Base-by-base conservation (phyloP, 2,113 vertebrate genomes). In the Austrofundulus limnaeus region DNA sequence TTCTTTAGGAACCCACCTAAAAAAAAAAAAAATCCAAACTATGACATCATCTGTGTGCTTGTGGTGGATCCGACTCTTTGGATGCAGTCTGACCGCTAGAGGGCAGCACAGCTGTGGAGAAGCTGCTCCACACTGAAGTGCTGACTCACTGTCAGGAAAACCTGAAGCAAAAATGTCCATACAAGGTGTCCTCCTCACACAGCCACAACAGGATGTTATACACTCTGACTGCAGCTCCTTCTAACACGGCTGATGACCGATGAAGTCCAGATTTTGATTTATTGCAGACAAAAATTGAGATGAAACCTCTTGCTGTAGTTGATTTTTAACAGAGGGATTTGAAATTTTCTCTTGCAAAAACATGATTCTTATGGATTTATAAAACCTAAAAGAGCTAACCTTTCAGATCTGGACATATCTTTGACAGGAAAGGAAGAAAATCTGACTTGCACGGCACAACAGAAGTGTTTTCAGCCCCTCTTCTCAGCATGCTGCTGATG, bases 121-220 rank as follows among this genome's bases (percentile, higher is more conserved):
- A 16, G 19, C 13, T 25, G 21, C 34, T 56, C 37, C 20, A 9
- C 25, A 20, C 12, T 21, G 46, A 79, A 79, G 31, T 80, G 82
- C 82, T 82, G 82, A 85, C 72, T 85, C 82, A 85, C 72, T 62
- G 68, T 72, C 58, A 64, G 38, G 58, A 15, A 83, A 11, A 68
- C 61, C 50, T 70, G 64, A 65, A 72, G 68, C 4, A 60, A 49
- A 55, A 59, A 64, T 45, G 19, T 51, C 56, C 15, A 17, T 39
- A 49, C 12, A 20, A 70, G 52, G 55, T 15, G 50, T 62, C 39
- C 45, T 61, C 19, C 61, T n/a, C n/a, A n/a, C 59, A 51, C 46
- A n/a, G 41, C 8, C 28, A 15, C 24, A 56, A 28, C 53, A 7
- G 49, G n/a, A 25, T 52, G 48, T 23, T 67, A 28, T 9, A 61